Evolutionary conservation across 2,797 vertebrate species (phyloP).

Genomic region (Hoplostethus mediterraneus): DNA sequence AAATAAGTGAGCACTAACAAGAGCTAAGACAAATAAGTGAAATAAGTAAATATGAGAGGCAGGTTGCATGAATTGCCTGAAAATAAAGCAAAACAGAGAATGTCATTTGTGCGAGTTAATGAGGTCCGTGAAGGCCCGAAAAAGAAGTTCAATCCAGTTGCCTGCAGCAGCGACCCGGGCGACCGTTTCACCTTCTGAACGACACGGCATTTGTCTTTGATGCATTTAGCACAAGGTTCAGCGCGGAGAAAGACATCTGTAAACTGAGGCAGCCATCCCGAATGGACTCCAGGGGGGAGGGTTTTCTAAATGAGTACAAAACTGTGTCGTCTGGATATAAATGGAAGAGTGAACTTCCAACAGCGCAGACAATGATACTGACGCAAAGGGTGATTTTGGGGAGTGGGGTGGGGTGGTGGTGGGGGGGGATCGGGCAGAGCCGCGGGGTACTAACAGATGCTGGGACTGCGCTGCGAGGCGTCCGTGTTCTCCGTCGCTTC

Average conservation of each 20-base stretch:
- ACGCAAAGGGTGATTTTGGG: neutral
- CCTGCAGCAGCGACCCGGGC: conserved; percentile 39
- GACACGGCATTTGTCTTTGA: conserved; percentile 45
- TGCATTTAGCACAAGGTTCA: conserved; percentile 40
- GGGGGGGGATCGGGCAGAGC: conserved; percentile 11
- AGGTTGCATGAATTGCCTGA: neutral
- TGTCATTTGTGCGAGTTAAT: conserved; percentile 5
- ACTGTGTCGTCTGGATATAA: conserved; percentile 32
- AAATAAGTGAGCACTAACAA: too few relatives aligned
- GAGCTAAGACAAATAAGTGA: too few relatives aligned
- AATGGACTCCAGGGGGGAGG: conserved; percentile 45
- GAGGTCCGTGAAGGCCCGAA: conserved; percentile 26
- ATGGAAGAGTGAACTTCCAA: conserved; percentile 26
- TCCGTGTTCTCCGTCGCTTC: too few relatives aligned
- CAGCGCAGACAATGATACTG: conserved; percentile 17
- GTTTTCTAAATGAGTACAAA: conserved; percentile 37
- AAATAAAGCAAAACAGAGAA: neutral
- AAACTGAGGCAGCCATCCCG: conserved; percentile 42
- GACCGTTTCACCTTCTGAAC: conserved; percentile 25
- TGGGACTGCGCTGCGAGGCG: neutral
- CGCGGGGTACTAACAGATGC: conserved; percentile 20
- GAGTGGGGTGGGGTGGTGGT: too few relatives aligned
- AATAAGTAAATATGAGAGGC: neutral
- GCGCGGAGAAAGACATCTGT: conserved; percentile 28
- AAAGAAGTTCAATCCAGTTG: conserved; percentile 10